Base-by-base conservation (phyloP, 2,113 vertebrate species). In the Equus quagga region DNA sequence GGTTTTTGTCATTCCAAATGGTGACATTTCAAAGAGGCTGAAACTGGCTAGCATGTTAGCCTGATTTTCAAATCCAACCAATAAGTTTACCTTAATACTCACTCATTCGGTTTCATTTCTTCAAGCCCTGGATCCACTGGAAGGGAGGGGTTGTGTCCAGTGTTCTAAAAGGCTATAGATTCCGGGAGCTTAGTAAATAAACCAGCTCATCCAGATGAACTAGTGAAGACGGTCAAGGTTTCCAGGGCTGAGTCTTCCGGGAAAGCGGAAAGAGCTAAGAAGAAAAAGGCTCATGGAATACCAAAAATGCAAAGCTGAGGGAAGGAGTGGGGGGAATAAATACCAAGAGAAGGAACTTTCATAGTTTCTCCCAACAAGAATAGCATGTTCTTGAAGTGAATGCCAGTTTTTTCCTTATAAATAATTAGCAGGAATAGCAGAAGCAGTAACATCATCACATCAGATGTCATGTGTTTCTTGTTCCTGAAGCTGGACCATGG, bases 41-140 rank as follows among this genome's bases (percentile, higher is more conserved):
- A 92, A 89, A 87, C 26, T 70, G 79, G 12, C 7, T 91, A 46
- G 19, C 15, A n/a, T 58, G 36, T 51, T 88, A 72, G 12, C 26
- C n/a, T 87, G 31, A 72, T 60, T 73, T 21, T 89, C 79, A 46
- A 93, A 82, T 79, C 8, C 69, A 91, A n/a, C 21, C 41, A 67
- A 92, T 60, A 21, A 28, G 8, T 93, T 96, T 79, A 2, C 6
- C 5, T 8, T 69, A 70, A 21, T 60, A 24, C 9, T 81, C 31
- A 9, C n/a, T 14, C 26, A 33, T 83, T 76, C 31, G 33, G 49
- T 92, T 97, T 94, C 9, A n/a, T 91, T 83, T 78, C 72, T 89
- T 94, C 33, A 17, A 72, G 24, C 56, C 5, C 56, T 70, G 19
- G 44, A 36, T 60, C 21, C 41, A 65, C 0, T 89, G 44, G 13